Evolutionary conservation across 2,113 vertebrate genomes (phyloP).

Genomic region (Potamarius usumacintae): DNA sequence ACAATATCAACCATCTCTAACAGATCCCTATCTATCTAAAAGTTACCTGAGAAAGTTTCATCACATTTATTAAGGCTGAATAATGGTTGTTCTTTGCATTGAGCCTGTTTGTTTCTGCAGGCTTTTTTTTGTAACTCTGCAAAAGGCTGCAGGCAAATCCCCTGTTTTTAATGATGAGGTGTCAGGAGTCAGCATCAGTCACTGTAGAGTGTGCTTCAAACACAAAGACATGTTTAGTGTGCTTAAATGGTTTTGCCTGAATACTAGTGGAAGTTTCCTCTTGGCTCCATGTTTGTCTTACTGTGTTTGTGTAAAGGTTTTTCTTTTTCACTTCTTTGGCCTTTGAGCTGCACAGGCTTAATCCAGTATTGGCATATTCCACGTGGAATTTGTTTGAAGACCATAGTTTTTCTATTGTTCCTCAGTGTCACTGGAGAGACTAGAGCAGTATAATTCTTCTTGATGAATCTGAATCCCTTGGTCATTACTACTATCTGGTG

Average conservation of each 20-base stretch:
- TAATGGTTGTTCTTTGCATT: neutral
- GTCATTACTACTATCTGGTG: neutral
- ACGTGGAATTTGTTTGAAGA: neutral
- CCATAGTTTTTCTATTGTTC: neutral
- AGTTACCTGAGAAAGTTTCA: constrained; percentile 16
- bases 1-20: neutral
- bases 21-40: neutral
- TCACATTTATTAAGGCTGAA: constrained; percentile 1
- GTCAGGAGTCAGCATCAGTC: constrained; percentile 6
- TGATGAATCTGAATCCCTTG: neutral
- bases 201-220: constrained; percentile 10
- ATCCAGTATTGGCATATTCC: neutral
- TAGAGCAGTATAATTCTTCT: neutral
- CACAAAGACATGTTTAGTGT: neutral
- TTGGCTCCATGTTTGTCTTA: neutral
- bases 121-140: neutral
- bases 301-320: neutral
- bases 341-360: neutral
- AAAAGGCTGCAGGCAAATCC: constrained; percentile 20
- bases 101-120: no score
- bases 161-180: neutral
- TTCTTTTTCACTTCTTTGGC: neutral
- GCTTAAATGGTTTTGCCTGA: neutral
- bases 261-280: constrained; percentile 2
- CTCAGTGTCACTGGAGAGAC: neutral